Base-by-base conservation (phyloP, 1,140 invertebrate species). In the Tyrophagus putrescentiae region DNA sequence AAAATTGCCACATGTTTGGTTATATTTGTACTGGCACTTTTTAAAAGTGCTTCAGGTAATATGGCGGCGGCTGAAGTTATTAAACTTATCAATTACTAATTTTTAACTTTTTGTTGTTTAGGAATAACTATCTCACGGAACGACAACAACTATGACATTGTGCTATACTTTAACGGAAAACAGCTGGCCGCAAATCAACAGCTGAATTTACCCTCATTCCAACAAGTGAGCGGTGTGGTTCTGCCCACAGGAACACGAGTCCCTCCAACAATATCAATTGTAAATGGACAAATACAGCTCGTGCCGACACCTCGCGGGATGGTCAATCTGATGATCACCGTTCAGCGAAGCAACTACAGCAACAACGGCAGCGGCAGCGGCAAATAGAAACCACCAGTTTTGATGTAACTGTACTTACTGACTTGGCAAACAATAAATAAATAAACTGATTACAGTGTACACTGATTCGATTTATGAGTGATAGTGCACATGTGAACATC, bases 71-170 rank as follows among this genome's bases (percentile, higher is more conserved):
- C n/a, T n/a, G n/a, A n/a, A n/a, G n/a, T n/a, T n/a, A n/a, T 48
- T 48, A 48, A 48, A 9, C 31, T 48, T 21, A 48, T 48, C 31
- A 25, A 48, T 48, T 18, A 25, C 31, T 9, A 48, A 48, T 13
- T 39, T 48, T 48, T 48, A 48, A 48, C n/a, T n/a, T n/a, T 48
- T 48, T 48, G 7, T 7, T 48, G 18, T 48, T 48, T 48, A 48
- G 45, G 45, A 13, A 48, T 48, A 21, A 6, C 31, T 9, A 29
- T 48, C 7, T 25, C 21, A 13, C 45, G 45, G 9, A 7, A 48
- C 7, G 45, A 48, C 45, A 48, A 48, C 45, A 48, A 48, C 45
- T 48, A 7, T 21, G 45, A 48, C 18, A 7, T 48, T 6, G 18
- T 48, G 7, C 45, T 48, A 25, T 48, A 48, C 18, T 6, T 48